Base-by-base conservation (phyloP, 2,797 vertebrate species). In the Percopsis omiscomaycus region DNA sequence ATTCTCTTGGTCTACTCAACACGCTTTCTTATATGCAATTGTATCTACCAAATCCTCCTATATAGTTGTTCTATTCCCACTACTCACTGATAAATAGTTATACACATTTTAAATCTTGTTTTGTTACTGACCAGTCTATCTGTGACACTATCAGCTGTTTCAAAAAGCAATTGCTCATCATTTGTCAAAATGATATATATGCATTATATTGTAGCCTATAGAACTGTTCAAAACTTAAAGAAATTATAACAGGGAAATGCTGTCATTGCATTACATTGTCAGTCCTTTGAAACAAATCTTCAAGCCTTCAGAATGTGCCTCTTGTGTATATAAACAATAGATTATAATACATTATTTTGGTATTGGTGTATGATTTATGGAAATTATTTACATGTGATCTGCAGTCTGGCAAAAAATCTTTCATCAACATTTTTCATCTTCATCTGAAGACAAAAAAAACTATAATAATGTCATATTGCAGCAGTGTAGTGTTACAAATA, bases 301-400 rank as follows among this genome's bases (percentile, higher is more conserved):
- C 63, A 76, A 76, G 64, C 72, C 62, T 54, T 55, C 55, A 57
- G 69, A 28, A 15, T 68, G 49, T 56, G 74, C 79, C 74, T 82
- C 72, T 83, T 57, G 77, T 65, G 51, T 53, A 52, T 59, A 66
- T 59, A 68, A 56, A 52, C 81, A 78, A 81, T n/a, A 74, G 56
- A 84, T 51, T 84, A 84, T 85, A 88, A 85, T 88, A 87, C 85
- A 84, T 82, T 65, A 66, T 80, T 82, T 61, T 74, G 80, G 77
- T 73, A 82, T 22, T 22, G 22, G 66, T 72, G 57, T 60, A 50
- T 80, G 79, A 82, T 78, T 79, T 72, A 81, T 87, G 65, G 29
- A 73, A 58, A 85, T 83, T 86, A 81, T 90, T 82, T 86, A 84
- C 84, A 88, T 69, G 64, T 73, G 53, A 69, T 80, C 52, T 81